Percentiles rank a stretch among this genome's conserved stretches.
Conservation (phyloP, 2,888 invertebrate genomes). For the Phyto melanocephala region DNA sequence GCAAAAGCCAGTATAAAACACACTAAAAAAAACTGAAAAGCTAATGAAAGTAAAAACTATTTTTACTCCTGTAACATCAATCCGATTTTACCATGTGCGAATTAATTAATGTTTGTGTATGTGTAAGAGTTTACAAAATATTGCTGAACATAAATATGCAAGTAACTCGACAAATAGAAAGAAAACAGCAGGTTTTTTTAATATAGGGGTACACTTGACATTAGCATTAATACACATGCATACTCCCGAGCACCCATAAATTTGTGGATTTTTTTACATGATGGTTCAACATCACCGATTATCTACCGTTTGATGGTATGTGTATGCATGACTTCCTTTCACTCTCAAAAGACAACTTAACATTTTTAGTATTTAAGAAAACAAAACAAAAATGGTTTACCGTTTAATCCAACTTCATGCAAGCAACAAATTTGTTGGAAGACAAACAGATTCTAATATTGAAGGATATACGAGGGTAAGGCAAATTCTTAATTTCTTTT, state of each 20-base stretch:
- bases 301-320: too few species aligned
- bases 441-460: too few species aligned
- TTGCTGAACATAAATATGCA: background rate
- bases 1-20: slow-evolving; percentile 3
- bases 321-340: too few species aligned
- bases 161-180: background rate
- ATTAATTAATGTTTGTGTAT: background rate
- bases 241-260: background rate
- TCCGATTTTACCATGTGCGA: background rate
- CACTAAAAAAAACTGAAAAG: background rate
- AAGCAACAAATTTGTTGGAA: too few species aligned
- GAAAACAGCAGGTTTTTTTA: slow-evolving; percentile 21
- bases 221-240: background rate
- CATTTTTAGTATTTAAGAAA: too few species aligned
- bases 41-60: background rate
- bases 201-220: slow-evolving; percentile 27
- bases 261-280: slow-evolving; percentile 31
- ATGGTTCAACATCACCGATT: slow-evolving; percentile 45
- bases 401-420: too few species aligned
- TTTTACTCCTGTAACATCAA: slow-evolving; percentile 5
- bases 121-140: background rate
- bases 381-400: too few species aligned
- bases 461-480: too few species aligned
- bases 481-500: too few species aligned
- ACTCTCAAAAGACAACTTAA: slow-evolving; percentile 20